These are phyloP conservation scores for Schizaphis graminum DNA, from an alignment of 2,888 invertebrate genomes.

Conservation along the genomic window DNA sequence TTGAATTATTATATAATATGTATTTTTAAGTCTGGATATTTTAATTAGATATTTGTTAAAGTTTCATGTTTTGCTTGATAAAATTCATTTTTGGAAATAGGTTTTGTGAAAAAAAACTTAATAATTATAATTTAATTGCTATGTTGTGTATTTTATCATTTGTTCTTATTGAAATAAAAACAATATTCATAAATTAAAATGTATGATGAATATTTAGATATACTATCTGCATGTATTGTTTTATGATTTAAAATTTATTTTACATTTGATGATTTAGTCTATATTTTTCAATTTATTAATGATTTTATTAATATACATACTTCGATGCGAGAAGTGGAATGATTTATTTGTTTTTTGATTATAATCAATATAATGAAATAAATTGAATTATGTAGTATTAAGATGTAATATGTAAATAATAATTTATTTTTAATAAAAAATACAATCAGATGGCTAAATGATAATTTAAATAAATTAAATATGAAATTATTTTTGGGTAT, in stretches of 20 bases:
- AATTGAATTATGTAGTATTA: neutral
- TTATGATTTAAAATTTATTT: neutral
- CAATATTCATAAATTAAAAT: neutral
- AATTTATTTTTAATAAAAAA: too few species aligned
- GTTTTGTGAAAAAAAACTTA: neutral
- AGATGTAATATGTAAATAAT: too few species aligned
- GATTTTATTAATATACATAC: neutral
- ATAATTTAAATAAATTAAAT: conserved; percentile 34
- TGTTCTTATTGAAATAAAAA: neutral
- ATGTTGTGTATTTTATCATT: neutral
- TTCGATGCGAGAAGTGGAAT: conserved; percentile 6
- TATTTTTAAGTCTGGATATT: neutral
- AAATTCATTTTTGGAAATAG: neutral
- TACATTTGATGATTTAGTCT: neutral
- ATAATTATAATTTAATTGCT: neutral
- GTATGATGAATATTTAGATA: neutral
- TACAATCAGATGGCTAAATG: neutral
- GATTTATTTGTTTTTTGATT: neutral
- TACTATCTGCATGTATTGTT: neutral
- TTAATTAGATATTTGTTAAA: neutral
- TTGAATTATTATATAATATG: neutral
- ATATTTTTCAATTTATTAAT: neutral
- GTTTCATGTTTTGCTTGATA: too few species aligned
- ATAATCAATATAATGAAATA: neutral
- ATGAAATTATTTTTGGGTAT: neutral